These are phyloP conservation scores for Cephus cinctus DNA, from an alignment of 1,140 invertebrate genomes.

Conservation along the genomic window DNA sequence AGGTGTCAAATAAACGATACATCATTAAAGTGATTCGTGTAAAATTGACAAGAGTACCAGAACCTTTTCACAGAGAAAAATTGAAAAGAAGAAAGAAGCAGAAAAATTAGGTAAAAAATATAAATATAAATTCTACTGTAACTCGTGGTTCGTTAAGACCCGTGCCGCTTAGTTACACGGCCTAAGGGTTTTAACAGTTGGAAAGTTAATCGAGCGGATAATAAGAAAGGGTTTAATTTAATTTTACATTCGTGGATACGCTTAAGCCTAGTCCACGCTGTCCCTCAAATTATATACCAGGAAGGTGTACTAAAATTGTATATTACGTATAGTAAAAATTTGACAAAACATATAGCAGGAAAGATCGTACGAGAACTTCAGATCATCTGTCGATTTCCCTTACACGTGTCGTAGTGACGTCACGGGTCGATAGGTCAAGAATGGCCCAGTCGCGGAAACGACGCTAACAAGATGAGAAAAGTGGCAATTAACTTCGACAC, in stretches of 20 bases:
- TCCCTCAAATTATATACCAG: no score
- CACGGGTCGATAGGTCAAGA: constrained; percentile 21
- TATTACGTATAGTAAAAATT: no score
- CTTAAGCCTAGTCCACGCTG: no score
- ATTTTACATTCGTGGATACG: constrained; percentile 8
- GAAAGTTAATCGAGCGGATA: constrained; percentile 35
- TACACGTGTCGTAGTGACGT: constrained; percentile 18
- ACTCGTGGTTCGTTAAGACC: constrained; percentile 23
- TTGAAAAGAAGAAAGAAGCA: no score
- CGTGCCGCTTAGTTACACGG: constrained; percentile 26
- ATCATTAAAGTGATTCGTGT: constrained; percentile 27
- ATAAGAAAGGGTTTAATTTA: constrained; percentile 30
- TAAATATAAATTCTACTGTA: no score
- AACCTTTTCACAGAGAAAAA: no score
- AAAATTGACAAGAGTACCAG: no score
- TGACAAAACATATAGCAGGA: no score
- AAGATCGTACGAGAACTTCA: background rate
- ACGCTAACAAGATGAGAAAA: constrained; percentile 45
- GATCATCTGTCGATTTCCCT: constrained; percentile 19
- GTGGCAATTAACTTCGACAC: constrained; percentile 45
- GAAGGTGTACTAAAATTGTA: no score
- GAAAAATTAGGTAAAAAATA: no score
- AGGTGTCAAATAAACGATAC: constrained; percentile 36
- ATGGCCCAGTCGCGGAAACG: constrained; percentile 19
- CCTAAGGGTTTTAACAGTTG: constrained; percentile 21